These are phyloP conservation scores for Cuniculus paca DNA, from an alignment of 2,797 vertebrate species.

Conservation along the genomic window DNA sequence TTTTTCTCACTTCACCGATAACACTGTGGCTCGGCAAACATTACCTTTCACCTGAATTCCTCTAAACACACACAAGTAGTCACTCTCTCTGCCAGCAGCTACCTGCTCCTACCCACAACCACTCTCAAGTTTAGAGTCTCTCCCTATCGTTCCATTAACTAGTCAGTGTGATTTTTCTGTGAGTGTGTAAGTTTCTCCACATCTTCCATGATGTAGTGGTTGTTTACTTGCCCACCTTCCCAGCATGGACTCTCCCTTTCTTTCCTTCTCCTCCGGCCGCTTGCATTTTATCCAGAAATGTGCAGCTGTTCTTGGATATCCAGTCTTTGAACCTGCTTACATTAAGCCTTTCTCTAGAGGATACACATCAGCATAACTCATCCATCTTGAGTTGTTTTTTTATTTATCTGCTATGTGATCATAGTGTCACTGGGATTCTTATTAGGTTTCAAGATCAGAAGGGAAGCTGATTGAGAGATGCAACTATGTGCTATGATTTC, in stretches of 20 bases:
- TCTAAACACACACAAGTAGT: not conserved
- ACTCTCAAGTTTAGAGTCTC: not conserved
- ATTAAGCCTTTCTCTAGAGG: not conserved
- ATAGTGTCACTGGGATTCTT: not conserved
- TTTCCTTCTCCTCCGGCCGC: not conserved
- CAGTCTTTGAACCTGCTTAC: not conserved
- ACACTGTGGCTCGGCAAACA: not conserved
- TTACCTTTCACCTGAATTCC: not conserved
- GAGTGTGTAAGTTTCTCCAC: not conserved
- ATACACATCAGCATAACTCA: not conserved
- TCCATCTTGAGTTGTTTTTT: not conserved
- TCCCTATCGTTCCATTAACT: too few relatives aligned
- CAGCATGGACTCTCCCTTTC: accelerated
- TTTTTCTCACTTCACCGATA: not conserved
- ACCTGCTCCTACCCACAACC: not conserved
- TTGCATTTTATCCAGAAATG: not conserved
- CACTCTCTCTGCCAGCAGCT: not conserved
- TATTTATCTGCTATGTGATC: not conserved
- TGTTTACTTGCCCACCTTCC: not conserved
- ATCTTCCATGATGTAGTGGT: not conserved
- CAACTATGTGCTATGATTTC: not conserved
- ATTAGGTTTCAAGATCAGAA: not conserved
- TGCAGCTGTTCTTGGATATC: not conserved
- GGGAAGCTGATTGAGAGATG: not conserved
- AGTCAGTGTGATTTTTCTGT: too few relatives aligned